These are phyloP conservation scores for Apamea monoglypha DNA, from an alignment of 2,888 invertebrate species.

Conservation along the genomic window DNA sequence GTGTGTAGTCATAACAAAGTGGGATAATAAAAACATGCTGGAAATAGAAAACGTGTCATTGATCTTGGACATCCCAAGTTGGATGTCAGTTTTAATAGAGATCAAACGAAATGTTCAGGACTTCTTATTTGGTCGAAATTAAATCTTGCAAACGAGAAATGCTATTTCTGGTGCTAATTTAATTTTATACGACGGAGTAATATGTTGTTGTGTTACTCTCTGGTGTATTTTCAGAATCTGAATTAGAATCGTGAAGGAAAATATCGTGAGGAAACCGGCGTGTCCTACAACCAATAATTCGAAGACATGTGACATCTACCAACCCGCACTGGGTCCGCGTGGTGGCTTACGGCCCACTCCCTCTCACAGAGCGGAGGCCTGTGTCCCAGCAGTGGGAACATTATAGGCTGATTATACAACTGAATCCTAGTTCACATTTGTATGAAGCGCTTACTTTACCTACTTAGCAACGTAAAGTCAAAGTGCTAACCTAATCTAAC, in stretches of 20 bases:
- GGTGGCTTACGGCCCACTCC: too few relatives aligned
- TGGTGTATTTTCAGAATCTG: conserved; percentile 23
- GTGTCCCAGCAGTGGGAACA: too few relatives aligned
- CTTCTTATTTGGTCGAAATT: conserved; percentile 49
- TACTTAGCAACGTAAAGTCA: background rate
- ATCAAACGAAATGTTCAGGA: conserved; percentile 44
- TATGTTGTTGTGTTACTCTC: background rate
- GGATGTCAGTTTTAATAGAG: conserved; percentile 39
- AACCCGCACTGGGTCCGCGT: too few relatives aligned
- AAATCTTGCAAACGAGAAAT: conserved; percentile 34
- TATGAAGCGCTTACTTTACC: background rate
- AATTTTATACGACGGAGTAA: conserved; percentile 14
- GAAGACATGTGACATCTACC: too few relatives aligned
- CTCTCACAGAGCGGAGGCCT: too few relatives aligned
- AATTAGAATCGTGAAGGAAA: too few relatives aligned
- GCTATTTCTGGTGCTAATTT: conserved; percentile 37
- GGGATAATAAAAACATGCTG: conserved; percentile 43
- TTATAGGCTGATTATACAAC: too few relatives aligned
- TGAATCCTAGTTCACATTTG: background rate
- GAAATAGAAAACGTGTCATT: conserved; percentile 52
- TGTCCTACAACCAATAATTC: too few relatives aligned
- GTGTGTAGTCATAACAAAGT: conserved; percentile 45
- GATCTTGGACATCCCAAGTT: conserved; percentile 49
- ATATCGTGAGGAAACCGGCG: too few relatives aligned
- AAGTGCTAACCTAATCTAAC: background rate